Conservation (phyloP, 2,797 vertebrate genomes). For the Rhynchonycteris naso region DNA sequence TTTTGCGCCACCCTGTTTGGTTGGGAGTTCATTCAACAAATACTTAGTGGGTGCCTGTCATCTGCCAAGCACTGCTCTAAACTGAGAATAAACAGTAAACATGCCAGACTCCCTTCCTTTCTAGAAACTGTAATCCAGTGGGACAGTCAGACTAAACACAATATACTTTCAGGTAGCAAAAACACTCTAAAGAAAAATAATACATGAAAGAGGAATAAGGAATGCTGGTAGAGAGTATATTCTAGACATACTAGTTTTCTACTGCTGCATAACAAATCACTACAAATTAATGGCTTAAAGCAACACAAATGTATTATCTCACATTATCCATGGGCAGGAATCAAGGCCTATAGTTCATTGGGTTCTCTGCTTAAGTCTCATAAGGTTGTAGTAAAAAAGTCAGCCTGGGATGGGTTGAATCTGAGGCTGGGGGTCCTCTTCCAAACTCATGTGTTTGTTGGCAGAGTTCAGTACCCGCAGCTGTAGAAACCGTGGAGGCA, state of each 20-base stretch:
- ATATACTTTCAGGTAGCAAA: neutral
- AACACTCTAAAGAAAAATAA: neutral
- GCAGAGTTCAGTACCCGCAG: neutral
- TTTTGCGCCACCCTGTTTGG: neutral
- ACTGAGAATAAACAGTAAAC: neutral
- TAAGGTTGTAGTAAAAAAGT: neutral
- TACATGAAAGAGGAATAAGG: neutral
- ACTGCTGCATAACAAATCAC: too few relatives aligned
- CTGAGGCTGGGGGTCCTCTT: neutral
- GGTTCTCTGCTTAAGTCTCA: neutral
- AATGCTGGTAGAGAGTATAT: neutral
- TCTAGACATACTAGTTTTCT: neutral
- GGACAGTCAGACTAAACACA: neutral
- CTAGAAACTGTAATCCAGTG: neutral
- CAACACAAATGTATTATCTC: neutral
- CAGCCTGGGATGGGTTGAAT: neutral
- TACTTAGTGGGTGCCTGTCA: constrained; percentile 35
- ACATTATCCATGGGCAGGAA: neutral
- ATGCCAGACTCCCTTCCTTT: neutral
- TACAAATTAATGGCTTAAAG: too few relatives aligned
- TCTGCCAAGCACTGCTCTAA: neutral
- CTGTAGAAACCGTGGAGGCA: neutral
- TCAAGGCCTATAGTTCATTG: neutral
- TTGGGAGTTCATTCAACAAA: constrained; percentile 46
- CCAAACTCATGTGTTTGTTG: neutral